Evolutionary conservation across 2,888 invertebrate genomes (phyloP), one percentile per base, ranked within the genome.

Genomic region (Andrena chrysosceles): DNA sequence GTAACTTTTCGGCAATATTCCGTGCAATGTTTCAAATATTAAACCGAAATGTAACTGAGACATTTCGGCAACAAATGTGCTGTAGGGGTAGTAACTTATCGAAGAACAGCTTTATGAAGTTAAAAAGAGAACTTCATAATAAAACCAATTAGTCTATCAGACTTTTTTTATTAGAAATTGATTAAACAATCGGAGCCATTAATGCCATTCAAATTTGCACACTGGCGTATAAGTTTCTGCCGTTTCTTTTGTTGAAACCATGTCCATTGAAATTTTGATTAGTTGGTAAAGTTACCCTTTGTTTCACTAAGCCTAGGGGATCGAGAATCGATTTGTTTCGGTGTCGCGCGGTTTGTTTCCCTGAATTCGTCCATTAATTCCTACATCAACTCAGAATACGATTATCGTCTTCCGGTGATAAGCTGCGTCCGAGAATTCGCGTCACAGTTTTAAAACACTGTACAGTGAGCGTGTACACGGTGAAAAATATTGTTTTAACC

Each of bases 231-330:
- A n/a, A n/a, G n/a, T n/a, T n/a, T n/a, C n/a, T n/a, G n/a, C n/a
- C n/a, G n/a, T n/a, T 35, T 68, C 5, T 49, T 7, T 62, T 20
- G 23, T 35, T 35, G 35, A 71, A 77, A 69, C 71, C 68, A 62
- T 74, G 48, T 67, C 67, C 76, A 83, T 86, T 83, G 84, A 85
- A 86, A 85, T 81, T 88, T 85, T 75, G 82, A 86, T 86, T 79
- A 80, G 84, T 59, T 62, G 16, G 59, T 66, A 69, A 31, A 83
- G 67, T 78, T 82, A 78, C 69, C 64, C 73, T 68, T 29, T 52
- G 73, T 31, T 67, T 49, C 62, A 10, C 16, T 71, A 81, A 69
- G 33, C 77, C 70, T 64, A 35, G 4, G 74, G 72, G 76, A 77
- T 8, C 67, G 73, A 82, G 49, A 56, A 71, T 54, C 82, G 86